Evolutionary conservation across 2,113 vertebrate species (phyloP), one percentile per base, ranked within the genome.

Genomic region (Micronycteris hirsuta): DNA sequence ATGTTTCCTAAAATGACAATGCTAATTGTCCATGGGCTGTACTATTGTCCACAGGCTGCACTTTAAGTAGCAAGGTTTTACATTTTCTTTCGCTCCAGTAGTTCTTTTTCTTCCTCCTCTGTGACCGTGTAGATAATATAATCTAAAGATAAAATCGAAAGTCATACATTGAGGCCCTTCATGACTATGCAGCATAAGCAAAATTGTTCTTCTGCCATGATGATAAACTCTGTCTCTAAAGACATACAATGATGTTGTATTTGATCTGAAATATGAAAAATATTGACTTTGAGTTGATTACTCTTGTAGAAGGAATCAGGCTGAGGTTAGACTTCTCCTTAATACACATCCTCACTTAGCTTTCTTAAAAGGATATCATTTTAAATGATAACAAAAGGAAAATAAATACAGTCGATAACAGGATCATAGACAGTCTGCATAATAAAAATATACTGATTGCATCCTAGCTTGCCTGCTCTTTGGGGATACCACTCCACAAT

Each of bases 101-200:
- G 33, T 95, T 36, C 5, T 94, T 28, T 14, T 52, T 52, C 28
- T 20, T 2, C 3, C 17, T 15, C 5, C 1, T 10, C 49, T 54
- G 4, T 90, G 14, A 71, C 41, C 5, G 1, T 78, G 61, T 19
- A 54, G 68, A 58, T 86, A 70, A 58, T 86, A 68, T 52, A 93
- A 77, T 87, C n/a, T 76, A 41, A 89, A 93, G 45, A 63, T 70
- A 73, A 93, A 31, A 85, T 41, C 84, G 8, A 36, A 93, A 96
- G 13, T 74, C 17, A 92, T 52, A 38, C 19, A 87, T 9, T 83
- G 41, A 92, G 16, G 3, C 4, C 47, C 6, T 87, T 71, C 11
- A 13, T 94, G 49, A 96, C 5, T 71, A 20, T 76, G 22, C 2
- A 95, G 3, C 5, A 1, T 88, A 45, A 89, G 33, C n/a, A 65